Base-by-base conservation (phyloP, 2,888 invertebrate species). In the Aproaerema taeniolella region DNA sequence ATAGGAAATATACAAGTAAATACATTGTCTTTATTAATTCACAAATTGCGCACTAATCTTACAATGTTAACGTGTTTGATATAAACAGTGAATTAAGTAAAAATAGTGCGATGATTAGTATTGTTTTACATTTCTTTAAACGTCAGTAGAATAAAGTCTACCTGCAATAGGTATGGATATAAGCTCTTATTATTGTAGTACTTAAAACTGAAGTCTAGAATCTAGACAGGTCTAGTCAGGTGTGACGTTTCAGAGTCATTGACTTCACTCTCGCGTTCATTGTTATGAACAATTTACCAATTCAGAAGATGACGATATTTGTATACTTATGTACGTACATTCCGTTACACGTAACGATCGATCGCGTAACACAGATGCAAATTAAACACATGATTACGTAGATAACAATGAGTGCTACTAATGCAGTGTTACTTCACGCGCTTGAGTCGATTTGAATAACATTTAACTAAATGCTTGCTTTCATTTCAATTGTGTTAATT, bases 251-350 rank as follows among this genome's bases (percentile, higher is more conserved):
- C n/a, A 10, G 55, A 52, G 61, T 67, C 67, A 66, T 56, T 54
- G 63, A 54, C 58, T 54, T 50, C 32, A 56, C 53, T 53, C 49
- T 53, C 52, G 47, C 46, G 51, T 53, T 45, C 35, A 12, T 49
- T 52, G 58, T 55, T 49, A 57, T 58, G 56, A 60, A 60, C 61
- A 64, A 65, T 67, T 64, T 60, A 60, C 52, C 59, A 67, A 67
- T 68, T 58, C 53, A 56, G 47, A 53, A 43, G 49, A 45, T 30
- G 43, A 38, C 37, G 34, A 42, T 15, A 30, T 37, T 16, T 38
- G 14, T 29, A 38, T 41, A n/a, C n/a, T n/a, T n/a, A n/a, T n/a
- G n/a, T n/a, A n/a, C n/a, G n/a, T n/a, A n/a, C n/a, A n/a, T n/a
- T n/a, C n/a, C n/a, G n/a, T n/a, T n/a, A n/a, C n/a, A n/a, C n/a